These are phyloP conservation scores for Cyclina sinensis DNA, from an alignment of 1,140 invertebrate species.

Conservation along the genomic window DNA sequence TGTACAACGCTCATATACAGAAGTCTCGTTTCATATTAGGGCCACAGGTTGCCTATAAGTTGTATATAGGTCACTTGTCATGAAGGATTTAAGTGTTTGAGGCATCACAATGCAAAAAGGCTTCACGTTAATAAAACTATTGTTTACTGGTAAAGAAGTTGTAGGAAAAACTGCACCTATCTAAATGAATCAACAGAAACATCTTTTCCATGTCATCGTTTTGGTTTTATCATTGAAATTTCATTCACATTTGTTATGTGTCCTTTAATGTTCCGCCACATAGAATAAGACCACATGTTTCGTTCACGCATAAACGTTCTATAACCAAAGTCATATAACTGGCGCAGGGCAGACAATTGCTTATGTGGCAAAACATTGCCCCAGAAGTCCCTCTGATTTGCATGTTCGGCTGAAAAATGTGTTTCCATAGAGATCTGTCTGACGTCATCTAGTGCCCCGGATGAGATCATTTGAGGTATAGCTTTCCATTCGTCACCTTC, in stretches of 20 bases:
- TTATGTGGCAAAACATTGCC: background rate
- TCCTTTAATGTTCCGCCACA: constrained; percentile 16
- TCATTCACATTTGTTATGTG: constrained; percentile 46
- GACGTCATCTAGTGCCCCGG: constrained; percentile 57
- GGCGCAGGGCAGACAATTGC: constrained; percentile 26
- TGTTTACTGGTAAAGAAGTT: too few relatives aligned
- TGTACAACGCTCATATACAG: too few relatives aligned
- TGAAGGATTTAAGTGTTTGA: too few relatives aligned
- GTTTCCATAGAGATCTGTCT: constrained; percentile 67
- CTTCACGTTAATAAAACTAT: too few relatives aligned
- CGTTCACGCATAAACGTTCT: constrained; percentile 56
- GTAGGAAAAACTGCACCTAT: too few relatives aligned
- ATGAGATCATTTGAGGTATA: constrained; percentile 61
- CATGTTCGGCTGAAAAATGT: constrained; percentile 34
- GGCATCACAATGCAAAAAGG: too few relatives aligned
- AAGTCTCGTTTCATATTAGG: too few relatives aligned
- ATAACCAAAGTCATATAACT: constrained; percentile 42
- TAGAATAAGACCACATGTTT: constrained; percentile 13
- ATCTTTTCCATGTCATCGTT: background rate
- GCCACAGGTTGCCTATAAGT: too few relatives aligned
- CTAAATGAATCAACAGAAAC: too few relatives aligned
- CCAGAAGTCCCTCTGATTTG: background rate
- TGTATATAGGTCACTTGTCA: too few relatives aligned
- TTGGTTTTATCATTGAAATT: constrained; percentile 44
- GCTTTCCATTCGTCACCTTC: constrained; percentile 69